phyloP scores from a whole-genome alignment of 2,888 invertebrate species.

The Napeogenes inachia region DNA sequence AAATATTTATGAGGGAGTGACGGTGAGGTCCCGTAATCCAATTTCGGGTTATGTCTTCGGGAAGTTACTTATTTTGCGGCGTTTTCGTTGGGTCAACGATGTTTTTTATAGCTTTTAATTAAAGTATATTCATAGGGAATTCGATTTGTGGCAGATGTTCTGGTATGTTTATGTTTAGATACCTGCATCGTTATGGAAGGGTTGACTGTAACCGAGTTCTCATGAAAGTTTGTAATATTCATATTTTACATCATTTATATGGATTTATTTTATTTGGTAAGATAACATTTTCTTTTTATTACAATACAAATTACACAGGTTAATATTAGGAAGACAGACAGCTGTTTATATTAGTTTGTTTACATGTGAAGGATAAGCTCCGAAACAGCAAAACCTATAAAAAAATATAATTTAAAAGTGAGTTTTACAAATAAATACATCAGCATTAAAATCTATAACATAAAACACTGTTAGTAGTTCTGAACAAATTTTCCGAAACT shows the following conservation, averaged over 20 bases:
- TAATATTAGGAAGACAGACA: too few species aligned
- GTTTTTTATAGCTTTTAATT: constrained; percentile 70
- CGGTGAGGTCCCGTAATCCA: constrained; percentile 70
- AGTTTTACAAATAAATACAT: too few species aligned
- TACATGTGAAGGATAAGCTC: too few species aligned
- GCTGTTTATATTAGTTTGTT: too few species aligned
- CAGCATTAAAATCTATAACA: too few species aligned
- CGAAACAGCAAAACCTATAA: too few species aligned
- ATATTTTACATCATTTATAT: background rate
- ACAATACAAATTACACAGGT: background rate
- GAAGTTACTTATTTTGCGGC: constrained; percentile 67
- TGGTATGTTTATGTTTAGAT: constrained; percentile 11
- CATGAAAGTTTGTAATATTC: background rate
- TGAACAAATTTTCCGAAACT: too few species aligned
- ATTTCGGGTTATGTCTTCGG: constrained; percentile 76
- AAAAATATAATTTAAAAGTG: too few species aligned
- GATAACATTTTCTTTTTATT: background rate
- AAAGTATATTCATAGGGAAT: constrained; percentile 37
- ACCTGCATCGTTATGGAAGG: constrained; percentile 14
- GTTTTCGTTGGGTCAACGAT: constrained; percentile 55
- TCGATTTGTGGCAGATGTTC: constrained; percentile 27
- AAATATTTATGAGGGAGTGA: constrained; percentile 73
- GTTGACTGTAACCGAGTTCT: background rate
- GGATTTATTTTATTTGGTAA: background rate
- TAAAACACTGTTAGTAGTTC: too few species aligned